A percentile compares a stretch with the other conserved stretches of the same genome.
These are phyloP conservation scores for Bombus vancouverensis DNA, from an alignment of 1,140 invertebrate genomes.

Conservation along the genomic window DNA sequence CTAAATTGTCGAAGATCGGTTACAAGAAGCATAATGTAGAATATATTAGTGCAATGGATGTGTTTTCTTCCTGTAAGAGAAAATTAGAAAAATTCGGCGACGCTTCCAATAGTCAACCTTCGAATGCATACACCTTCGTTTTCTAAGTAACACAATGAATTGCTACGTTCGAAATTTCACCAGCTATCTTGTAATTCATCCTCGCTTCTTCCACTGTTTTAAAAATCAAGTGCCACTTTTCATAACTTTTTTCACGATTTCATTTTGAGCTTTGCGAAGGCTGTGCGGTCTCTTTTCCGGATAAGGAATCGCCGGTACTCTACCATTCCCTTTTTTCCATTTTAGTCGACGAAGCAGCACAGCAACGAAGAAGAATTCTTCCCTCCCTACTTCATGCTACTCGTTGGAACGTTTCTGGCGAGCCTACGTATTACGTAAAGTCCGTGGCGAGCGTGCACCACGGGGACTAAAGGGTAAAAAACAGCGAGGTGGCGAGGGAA, in stretches of 20 bases:
- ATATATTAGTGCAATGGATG: too few relatives aligned
- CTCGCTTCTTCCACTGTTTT: neutral
- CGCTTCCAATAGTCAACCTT: too few relatives aligned
- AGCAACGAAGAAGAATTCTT: neutral
- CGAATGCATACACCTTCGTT: too few relatives aligned
- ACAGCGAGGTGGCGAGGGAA: conserved; percentile 28
- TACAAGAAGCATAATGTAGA: too few relatives aligned
- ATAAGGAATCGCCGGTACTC: neutral
- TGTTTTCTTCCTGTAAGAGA: too few relatives aligned
- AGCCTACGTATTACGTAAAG: conserved; percentile 57
- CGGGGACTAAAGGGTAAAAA: conserved; percentile 30
- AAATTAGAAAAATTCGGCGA: too few relatives aligned
- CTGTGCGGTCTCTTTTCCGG: too few relatives aligned
- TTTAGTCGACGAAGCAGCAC: neutral
- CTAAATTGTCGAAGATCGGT: neutral
- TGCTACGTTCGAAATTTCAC: too few relatives aligned
- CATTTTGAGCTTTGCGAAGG: neutral
- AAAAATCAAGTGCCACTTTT: neutral
- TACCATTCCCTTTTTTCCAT: conserved; percentile 28
- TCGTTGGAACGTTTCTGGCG: neutral
- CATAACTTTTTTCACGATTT: neutral
- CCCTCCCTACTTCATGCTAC: neutral
- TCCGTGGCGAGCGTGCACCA: conserved; percentile 32
- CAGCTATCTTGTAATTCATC: too few relatives aligned
- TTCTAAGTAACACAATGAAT: too few relatives aligned